These are phyloP conservation scores for Drosophila anomalata DNA, from an alignment of 2,888 invertebrate species.

Conservation along the genomic window DNA sequence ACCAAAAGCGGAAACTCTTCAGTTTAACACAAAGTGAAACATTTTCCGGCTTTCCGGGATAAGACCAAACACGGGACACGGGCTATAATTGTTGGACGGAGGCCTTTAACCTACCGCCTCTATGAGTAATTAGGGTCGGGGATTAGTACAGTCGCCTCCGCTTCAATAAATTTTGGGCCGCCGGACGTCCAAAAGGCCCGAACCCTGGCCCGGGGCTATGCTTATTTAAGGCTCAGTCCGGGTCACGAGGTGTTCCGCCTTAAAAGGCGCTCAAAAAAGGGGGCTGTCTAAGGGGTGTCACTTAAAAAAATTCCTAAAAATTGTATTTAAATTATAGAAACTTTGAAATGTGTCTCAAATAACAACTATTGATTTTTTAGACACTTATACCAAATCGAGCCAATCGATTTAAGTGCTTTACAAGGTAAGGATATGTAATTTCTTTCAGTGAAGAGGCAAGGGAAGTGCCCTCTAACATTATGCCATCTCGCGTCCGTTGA, in stretches of 20 bases:
- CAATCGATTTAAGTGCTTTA: too few relatives aligned
- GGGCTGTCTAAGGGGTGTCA: not conserved
- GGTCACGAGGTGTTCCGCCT: conserved; percentile 41
- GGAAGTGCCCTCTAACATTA: conserved; percentile 51
- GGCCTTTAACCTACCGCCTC: conserved; percentile 49
- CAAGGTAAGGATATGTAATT: not conserved
- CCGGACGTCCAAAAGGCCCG: conserved; percentile 51
- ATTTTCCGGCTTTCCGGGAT: conserved; percentile 51
- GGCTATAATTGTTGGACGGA: conserved; percentile 68
- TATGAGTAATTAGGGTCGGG: conserved; percentile 74
- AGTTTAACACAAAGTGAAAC: conserved; percentile 59
- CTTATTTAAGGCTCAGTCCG: conserved; percentile 53
- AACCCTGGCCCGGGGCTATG: conserved; percentile 26
- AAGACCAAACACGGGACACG: conserved; percentile 48
- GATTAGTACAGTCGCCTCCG: conserved; percentile 67
- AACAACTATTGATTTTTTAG: too few relatives aligned
- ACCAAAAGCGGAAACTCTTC: conserved; percentile 57
- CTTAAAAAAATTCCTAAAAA: not conserved
- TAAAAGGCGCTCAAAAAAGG: conserved; percentile 23
- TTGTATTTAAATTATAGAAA: not conserved
- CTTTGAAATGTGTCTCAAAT: not conserved
- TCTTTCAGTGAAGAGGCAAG: conserved; percentile 17
- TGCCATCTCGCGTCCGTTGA: conserved; percentile 70
- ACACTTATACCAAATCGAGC: too few relatives aligned
- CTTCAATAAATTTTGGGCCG: conserved; percentile 64